Percentiles rank a stretch among this genome's conserved stretches.
Conservation (phyloP, 1,140 invertebrate genomes). For the Aphidius gifuensis region DNA sequence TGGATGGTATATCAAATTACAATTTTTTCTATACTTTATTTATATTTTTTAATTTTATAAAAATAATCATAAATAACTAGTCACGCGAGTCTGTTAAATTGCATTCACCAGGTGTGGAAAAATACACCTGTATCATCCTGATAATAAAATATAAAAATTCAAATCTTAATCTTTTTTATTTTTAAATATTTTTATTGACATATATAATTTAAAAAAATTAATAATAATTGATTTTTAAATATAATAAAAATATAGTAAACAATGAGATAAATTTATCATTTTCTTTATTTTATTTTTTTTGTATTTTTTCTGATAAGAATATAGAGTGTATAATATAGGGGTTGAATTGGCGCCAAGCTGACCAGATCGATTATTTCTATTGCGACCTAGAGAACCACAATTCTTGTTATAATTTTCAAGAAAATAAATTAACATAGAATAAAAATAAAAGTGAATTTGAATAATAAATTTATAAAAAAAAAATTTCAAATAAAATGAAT, state of each 20-base stretch:
- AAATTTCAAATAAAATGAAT: too few relatives aligned
- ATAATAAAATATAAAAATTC: too few relatives aligned
- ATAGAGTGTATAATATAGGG: conserved; percentile 10
- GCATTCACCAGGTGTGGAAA: too few relatives aligned
- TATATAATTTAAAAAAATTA: not conserved
- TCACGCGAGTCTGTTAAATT: not conserved
- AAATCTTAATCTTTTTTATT: not conserved
- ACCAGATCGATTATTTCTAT: conserved; percentile 32
- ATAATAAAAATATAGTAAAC: too few relatives aligned
- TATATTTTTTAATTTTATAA: too few relatives aligned
- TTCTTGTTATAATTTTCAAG: not conserved
- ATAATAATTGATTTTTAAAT: too few relatives aligned
- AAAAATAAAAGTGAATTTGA: too few relatives aligned
- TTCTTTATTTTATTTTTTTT: conserved; percentile 1
- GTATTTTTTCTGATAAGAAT: not conserved
- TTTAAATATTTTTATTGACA: not conserved
- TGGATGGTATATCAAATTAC: not conserved
- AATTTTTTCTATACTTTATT: not conserved
- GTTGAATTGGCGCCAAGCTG: conserved; percentile 30
- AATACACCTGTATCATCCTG: too few relatives aligned
- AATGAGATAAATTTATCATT: too few relatives aligned
- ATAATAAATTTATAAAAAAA: too few relatives aligned
- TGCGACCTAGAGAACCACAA: conserved; percentile 25
- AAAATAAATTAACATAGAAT: conserved; percentile 8
- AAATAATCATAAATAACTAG: too few relatives aligned